Evolutionary conservation across 2,797 vertebrate species (phyloP).

Genomic region (Hipposideros larvatus): DNA sequence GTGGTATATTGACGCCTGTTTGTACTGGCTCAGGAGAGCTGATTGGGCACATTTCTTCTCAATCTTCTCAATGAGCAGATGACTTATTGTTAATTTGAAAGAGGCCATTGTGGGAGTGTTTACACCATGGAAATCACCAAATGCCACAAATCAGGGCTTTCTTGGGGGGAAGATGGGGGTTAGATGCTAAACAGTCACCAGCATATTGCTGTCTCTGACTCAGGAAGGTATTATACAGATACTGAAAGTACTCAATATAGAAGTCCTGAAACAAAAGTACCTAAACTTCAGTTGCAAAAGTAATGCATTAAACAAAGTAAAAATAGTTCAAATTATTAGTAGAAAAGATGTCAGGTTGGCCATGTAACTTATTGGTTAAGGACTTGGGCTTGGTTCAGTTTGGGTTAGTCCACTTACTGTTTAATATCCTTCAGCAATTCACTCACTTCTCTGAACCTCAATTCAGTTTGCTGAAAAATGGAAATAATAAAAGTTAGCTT

Average conservation of each 20-base stretch:
- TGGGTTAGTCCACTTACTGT: neutral
- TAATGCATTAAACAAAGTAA: neutral
- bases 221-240: neutral
- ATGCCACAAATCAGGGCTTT: neutral
- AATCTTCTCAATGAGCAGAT: neutral
- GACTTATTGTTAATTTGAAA: neutral
- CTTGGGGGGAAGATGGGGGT: neutral
- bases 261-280: neutral
- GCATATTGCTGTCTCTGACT: neutral
- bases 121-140: conserved; percentile 5
- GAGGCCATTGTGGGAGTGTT: neutral
- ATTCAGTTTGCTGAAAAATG: neutral
- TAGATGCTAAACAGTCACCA: neutral
- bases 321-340: neutral
- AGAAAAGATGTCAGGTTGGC: neutral
- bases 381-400: neutral
- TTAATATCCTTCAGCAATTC: neutral
- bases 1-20: no score
- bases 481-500: neutral
- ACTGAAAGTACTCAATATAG: rapidly evolving
- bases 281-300: neutral
- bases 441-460: neutral
- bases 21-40: neutral
- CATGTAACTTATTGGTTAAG: neutral
- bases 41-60: neutral